These are phyloP conservation scores for Orussus abietinus DNA, from an alignment of 1,140 invertebrate genomes.

Conservation along the genomic window DNA sequence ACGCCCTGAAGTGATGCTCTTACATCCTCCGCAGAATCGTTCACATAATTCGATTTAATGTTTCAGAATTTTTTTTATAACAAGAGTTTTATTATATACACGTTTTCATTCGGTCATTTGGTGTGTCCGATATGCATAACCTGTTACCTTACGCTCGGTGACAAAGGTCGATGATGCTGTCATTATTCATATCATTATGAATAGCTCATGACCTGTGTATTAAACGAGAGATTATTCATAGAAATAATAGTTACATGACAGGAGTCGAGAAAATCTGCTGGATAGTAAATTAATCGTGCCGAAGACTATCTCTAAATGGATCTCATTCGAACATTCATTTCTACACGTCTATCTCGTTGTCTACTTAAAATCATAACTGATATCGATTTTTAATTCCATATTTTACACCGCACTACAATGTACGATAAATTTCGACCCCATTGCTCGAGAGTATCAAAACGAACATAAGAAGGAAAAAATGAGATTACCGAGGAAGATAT, in stretches of 20 bases:
- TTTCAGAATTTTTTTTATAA: constrained; percentile 10
- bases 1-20: constrained; percentile 23
- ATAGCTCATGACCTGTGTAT: constrained; percentile 28
- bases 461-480: constrained; percentile 9
- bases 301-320: no score
- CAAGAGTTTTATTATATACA: constrained; percentile 5
- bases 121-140: no score
- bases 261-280: no score
- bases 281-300: no score
- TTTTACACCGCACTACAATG: no score
- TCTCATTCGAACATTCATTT: no score
- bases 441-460: constrained; percentile 20
- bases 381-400: no score
- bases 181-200: constrained; percentile 25
- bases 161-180: constrained; percentile 24
- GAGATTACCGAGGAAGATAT: no score
- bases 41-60: neutral
- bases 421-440: no score
- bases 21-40: neutral
- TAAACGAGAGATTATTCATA: constrained; percentile 16
- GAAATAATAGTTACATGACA: constrained; percentile 11
- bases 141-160: no score
- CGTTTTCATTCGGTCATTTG: constrained; percentile 11
- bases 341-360: no score
- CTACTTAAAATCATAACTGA: no score